A percentile compares a stretch with the other conserved stretches of the same genome.
Evolutionary conservation across 2,888 invertebrate genomes (phyloP).

Genomic region (Xanthorhoe designata): DNA sequence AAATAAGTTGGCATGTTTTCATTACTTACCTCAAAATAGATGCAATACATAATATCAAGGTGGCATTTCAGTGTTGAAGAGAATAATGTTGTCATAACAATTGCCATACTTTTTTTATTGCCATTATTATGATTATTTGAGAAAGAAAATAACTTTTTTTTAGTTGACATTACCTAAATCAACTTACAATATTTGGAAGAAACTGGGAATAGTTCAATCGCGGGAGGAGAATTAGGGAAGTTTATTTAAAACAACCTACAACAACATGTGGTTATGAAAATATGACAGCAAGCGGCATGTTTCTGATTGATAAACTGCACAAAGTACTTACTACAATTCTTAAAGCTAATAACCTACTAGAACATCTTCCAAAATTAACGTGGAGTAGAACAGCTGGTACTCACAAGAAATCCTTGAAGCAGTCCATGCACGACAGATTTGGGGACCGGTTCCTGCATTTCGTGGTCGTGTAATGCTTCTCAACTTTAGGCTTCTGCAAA

Average conservation of each 20-base stretch:
- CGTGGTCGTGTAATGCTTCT: conserved; percentile 92
- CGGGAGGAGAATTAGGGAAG: too few species aligned
- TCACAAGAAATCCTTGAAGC: conserved; percentile 94
- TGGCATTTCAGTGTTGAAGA: background rate
- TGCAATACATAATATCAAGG: background rate
- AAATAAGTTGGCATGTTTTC: conserved; percentile 29
- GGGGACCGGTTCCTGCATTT: conserved; percentile 89
- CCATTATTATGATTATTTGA: too few species aligned
- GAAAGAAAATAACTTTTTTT: too few species aligned
- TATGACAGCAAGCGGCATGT: too few species aligned
- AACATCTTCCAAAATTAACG: background rate
- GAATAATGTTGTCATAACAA: conserved; percentile 2
- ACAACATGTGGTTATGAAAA: too few species aligned
- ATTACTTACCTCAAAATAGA: conserved; percentile 8
- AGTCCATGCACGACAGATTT: conserved; percentile 96
- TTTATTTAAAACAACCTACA: too few species aligned
- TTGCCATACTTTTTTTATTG: background rate
- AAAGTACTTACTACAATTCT: too few species aligned
- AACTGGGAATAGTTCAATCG: too few species aligned
- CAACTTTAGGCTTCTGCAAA: conserved; percentile 95
- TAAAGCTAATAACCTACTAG: background rate
- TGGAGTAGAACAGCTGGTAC: conserved; percentile 48
- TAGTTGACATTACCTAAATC: too few species aligned
- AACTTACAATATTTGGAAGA: too few species aligned
- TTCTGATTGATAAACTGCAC: too few species aligned